phyloP scores from a whole-genome alignment of 1,140 invertebrate species.

The Geopemphigus sp. region DNA sequence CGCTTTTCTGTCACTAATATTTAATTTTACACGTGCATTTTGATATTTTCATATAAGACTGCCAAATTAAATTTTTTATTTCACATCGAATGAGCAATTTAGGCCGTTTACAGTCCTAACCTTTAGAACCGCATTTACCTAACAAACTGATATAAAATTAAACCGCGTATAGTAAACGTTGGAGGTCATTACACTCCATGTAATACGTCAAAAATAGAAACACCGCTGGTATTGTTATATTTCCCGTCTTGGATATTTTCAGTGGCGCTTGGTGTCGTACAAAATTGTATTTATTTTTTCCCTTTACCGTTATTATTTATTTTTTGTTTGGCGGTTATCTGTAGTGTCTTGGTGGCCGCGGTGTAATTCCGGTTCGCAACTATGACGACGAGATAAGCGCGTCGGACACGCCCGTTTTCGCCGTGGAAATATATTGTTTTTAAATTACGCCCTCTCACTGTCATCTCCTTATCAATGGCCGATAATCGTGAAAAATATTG shows the following conservation, averaged over 20 bases:
- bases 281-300: not conserved
- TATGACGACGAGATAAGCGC: constrained; percentile 23
- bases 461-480: constrained; percentile 41
- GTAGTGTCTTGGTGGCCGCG: constrained; percentile 1
- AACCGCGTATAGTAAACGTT: too few species aligned
- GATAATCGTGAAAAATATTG: constrained; percentile 48
- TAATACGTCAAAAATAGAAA: too few species aligned
- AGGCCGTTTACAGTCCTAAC: too few species aligned
- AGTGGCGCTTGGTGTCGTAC: constrained; percentile 2
- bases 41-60: too few species aligned
- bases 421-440: constrained; percentile 48
- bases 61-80: too few species aligned
- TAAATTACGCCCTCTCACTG: constrained; percentile 40
- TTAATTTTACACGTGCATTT: too few species aligned
- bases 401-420: constrained; percentile 25
- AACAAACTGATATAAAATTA: too few species aligned
- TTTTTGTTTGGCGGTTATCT: constrained; percentile 36
- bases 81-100: too few species aligned
- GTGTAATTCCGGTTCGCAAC: constrained; percentile 33
- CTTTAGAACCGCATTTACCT: too few species aligned
- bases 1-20: too few species aligned
- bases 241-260: not conserved
- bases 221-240: too few species aligned
- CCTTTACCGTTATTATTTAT: constrained; percentile 16
- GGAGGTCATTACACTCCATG: too few species aligned